A percentile compares a stretch with the other conserved stretches of the same genome.
Conservation (phyloP, 2,888 invertebrate species). For the Leptogaster cylindrica region DNA sequence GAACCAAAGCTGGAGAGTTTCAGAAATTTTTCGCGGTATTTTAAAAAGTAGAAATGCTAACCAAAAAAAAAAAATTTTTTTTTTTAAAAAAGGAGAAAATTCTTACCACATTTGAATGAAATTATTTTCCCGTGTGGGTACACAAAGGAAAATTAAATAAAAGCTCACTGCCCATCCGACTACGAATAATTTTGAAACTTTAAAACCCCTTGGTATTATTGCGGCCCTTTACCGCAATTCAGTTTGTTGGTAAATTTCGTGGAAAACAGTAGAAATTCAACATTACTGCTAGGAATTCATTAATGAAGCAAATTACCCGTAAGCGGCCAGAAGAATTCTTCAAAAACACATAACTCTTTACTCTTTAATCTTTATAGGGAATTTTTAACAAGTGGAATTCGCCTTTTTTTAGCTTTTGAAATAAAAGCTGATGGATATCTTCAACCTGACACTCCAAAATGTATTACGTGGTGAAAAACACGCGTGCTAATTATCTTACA, state of each 20-base stretch:
- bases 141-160: conserved; percentile 29
- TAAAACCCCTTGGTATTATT: not conserved
- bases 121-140: conserved; percentile 25
- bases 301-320: not conserved
- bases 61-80: not conserved
- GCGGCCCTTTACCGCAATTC: conserved; percentile 4
- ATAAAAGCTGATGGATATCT: too few species aligned
- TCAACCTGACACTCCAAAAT: too few species aligned
- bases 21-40: conserved; percentile 22
- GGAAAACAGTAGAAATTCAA: not conserved
- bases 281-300: not conserved
- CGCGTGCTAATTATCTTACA: too few species aligned
- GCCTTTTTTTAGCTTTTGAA: too few species aligned
- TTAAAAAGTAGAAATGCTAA: conserved; percentile 4
- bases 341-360: too few species aligned
- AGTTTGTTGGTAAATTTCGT: not conserved
- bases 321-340: too few species aligned
- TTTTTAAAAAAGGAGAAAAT: conserved; percentile 7
- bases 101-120: conserved; percentile 30
- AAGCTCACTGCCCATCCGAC: not conserved
- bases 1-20: not conserved
- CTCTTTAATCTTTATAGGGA: too few species aligned
- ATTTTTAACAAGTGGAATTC: too few species aligned
- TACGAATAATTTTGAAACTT: conserved; percentile 9
- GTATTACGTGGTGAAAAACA: too few species aligned